Evolutionary conservation across 2,797 vertebrate genomes (phyloP).

Genomic region (Chelon labrosus): DNA sequence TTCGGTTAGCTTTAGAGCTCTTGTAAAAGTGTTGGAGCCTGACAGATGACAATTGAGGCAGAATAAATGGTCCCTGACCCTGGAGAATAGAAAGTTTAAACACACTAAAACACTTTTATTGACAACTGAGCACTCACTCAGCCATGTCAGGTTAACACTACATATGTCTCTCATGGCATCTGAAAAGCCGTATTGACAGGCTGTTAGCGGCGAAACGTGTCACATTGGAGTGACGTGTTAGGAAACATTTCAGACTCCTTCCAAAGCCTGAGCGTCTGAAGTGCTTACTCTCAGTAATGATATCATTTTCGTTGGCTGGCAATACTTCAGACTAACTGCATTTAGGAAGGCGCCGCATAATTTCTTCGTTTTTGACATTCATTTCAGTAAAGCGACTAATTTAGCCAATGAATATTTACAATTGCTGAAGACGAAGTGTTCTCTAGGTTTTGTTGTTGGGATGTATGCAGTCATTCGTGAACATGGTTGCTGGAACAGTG

Average conservation of each 20-base stretch:
- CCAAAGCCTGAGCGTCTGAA: constrained; percentile 14
- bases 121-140: constrained; percentile 46
- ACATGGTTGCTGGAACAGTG: constrained; percentile 69
- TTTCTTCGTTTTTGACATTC: constrained; percentile 54
- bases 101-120: constrained; percentile 58
- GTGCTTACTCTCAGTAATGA: constrained; percentile 15
- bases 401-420: constrained; percentile 68
- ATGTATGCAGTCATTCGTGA: constrained; percentile 62
- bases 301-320: constrained; percentile 43
- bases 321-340: constrained; percentile 37
- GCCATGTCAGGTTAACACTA: constrained; percentile 52
- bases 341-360: constrained; percentile 55
- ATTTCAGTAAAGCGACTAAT: constrained; percentile 59
- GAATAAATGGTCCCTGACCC: constrained; percentile 48
- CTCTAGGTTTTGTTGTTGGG: constrained; percentile 55
- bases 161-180: constrained; percentile 36
- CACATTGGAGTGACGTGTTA: constrained; percentile 9
- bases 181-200: constrained; percentile 32
- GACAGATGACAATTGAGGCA: constrained; percentile 48
- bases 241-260: constrained; percentile 24
- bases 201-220: constrained; percentile 31
- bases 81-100: constrained; percentile 47
- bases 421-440: constrained; percentile 58
- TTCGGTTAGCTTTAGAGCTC: constrained; percentile 55
- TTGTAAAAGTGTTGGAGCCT: constrained; percentile 50